Base-by-base conservation (phyloP, 2,888 invertebrate species). In the Apodemia mormo region DNA sequence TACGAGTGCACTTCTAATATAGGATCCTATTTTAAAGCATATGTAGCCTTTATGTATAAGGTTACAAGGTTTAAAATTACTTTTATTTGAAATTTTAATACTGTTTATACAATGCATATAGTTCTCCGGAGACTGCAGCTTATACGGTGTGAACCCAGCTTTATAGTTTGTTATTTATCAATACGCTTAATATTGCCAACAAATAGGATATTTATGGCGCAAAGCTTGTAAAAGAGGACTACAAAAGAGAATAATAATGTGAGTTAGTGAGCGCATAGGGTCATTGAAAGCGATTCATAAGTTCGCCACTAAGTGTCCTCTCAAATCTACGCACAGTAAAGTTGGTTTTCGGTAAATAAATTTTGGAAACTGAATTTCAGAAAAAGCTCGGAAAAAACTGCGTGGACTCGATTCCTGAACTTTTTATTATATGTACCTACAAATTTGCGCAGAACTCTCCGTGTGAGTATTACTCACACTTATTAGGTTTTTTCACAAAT, bases 141-240 rank as follows among this genome's bases (percentile, higher is more conserved):
- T 52, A 52, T 52, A 10, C n/a, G 14, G 49, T 52, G 49, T 52
- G n/a, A 52, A n/a, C 49, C 49, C 49, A 52, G 49, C 49, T 14
- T 52, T 52, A 52, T 52, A 52, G 49, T 52, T 52, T 52, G 49
- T 52, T 52, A 52, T 52, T 52, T 52, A 52, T 52, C 49, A 52
- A 52, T 52, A 52, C 49, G 49, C 49, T 52, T 52, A 52, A 52
- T 52, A n/a, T 52, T 52, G 49, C 49, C 49, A 52, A 52, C 49
- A 52, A 52, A 52, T 52, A 14, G 49, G n/a, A 52, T 52, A 2
- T 52, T n/a, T n/a, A n/a, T 52, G 12, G 45, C 45, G 45, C 6
- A 40, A 40, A 40, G 8, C 40, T 40, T 8, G 40, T 40, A 40
- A 45, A 45, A 45, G 45, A 52, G 0, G 14, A 49, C 49, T 52